Evolutionary conservation across 2,888 invertebrate genomes (phyloP).

Genomic region (Spodoptera exigua): DNA sequence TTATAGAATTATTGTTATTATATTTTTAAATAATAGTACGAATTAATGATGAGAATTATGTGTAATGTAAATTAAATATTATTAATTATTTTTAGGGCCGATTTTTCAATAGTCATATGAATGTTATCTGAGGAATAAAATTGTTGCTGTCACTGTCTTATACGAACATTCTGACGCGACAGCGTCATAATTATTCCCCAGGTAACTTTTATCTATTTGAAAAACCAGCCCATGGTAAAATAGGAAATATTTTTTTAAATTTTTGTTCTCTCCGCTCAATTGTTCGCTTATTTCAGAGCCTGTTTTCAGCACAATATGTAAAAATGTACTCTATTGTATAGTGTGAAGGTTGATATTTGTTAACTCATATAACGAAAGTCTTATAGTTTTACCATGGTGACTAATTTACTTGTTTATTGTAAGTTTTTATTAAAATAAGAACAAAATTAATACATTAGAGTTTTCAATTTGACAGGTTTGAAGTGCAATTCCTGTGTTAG

Average conservation of each 20-base stretch:
- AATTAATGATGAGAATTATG: slow-evolving; percentile 3
- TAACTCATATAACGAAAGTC: slow-evolving; percentile 11
- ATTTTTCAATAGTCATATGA: no score
- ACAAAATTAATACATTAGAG: no score
- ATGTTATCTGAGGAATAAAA: no score
- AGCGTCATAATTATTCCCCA: no score
- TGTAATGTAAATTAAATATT: slow-evolving; percentile 10
- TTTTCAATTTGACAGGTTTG: no score
- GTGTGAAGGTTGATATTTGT: slow-evolving; percentile 31
- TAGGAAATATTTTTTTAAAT: background rate
- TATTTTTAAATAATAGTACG: slow-evolving; percentile 15
- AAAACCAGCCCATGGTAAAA: no score
- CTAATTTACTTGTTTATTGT: slow-evolving; percentile 6
- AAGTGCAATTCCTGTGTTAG: no score
- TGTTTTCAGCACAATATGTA: slow-evolving; percentile 31
- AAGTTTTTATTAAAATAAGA: no score
- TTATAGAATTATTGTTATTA: slow-evolving; percentile 11
- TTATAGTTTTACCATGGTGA: slow-evolving; percentile 25
- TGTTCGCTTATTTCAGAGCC: slow-evolving; percentile 29
- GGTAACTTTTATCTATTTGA: no score
- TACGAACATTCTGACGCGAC: no score
- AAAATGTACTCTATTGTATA: slow-evolving; percentile 31
- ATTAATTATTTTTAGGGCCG: background rate
- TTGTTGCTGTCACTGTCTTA: no score
- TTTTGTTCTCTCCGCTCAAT: slow-evolving; percentile 1